Evolutionary conservation across 2,113 vertebrate genomes (phyloP).

Genomic region (Heteronetta atricapilla): DNA sequence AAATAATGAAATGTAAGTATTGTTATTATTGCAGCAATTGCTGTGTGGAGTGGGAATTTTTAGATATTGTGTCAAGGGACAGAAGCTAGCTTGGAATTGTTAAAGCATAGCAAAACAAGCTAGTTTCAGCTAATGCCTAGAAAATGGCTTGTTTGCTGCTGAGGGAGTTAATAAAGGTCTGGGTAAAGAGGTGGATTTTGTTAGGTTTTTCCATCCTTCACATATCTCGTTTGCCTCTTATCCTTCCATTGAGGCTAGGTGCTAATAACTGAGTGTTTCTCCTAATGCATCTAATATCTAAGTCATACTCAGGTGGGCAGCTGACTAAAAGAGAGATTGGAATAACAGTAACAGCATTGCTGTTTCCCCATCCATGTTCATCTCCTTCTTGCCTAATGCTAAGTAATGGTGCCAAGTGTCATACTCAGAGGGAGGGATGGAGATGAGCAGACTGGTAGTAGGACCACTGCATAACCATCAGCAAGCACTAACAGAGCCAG

Average conservation of each 20-base stretch:
- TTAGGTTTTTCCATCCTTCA: neutral
- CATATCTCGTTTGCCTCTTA: neutral
- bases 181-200: neutral
- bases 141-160: neutral
- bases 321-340: neutral
- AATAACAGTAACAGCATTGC: neutral
- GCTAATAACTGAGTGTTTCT: neutral
- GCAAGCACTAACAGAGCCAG: neutral
- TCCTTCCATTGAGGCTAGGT: neutral
- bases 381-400: neutral
- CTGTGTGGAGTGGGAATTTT: slow-evolving; percentile 18
- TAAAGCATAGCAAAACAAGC: neutral
- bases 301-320: neutral
- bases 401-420: neutral
- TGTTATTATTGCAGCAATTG: slow-evolving; percentile 64
- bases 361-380: neutral
- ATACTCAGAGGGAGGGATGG: neutral
- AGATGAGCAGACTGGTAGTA: neutral
- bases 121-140: neutral
- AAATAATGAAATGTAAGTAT: slow-evolving; percentile 68
- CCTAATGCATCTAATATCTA: neutral
- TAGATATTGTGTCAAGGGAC: neutral
- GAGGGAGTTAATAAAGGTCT: neutral
- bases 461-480: neutral
- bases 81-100: neutral